Evolutionary conservation across 2,113 vertebrate species (phyloP).

Genomic region (Melanostigma gelatinosum): DNA sequence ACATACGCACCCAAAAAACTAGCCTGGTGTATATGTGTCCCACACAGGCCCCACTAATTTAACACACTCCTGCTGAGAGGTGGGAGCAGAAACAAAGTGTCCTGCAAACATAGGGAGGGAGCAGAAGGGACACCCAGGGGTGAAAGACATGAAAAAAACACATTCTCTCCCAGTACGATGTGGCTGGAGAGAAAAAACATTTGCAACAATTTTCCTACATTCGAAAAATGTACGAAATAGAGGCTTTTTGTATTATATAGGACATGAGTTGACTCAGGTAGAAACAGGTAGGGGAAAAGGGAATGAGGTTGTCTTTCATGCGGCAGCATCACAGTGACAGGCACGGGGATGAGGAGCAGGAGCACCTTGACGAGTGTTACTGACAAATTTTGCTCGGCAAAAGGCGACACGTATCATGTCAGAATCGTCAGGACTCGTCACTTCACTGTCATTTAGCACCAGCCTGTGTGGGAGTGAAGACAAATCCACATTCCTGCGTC

Average conservation of each 20-base stretch:
- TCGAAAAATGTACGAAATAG: constrained; percentile 27
- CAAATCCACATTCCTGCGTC: constrained; percentile 56
- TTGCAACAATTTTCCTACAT: constrained; percentile 26
- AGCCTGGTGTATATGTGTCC: constrained; percentile 11
- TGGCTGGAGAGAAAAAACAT: constrained; percentile 19
- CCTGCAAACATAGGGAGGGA: constrained; percentile 56
- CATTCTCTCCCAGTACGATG: constrained; percentile 18
- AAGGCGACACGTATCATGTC: constrained; percentile 65
- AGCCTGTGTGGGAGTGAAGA: constrained; percentile 69
- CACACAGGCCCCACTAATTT: constrained; percentile 42
- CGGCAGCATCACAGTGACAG: constrained; percentile 54
- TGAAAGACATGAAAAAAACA: constrained; percentile 37
- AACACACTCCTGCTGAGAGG: constrained; percentile 60
- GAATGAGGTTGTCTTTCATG: constrained; percentile 27
- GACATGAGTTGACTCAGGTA: neutral
- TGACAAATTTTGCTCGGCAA: constrained; percentile 58
- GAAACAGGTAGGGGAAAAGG: constrained; percentile 1
- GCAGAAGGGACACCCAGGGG: constrained; percentile 37
- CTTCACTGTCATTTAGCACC: constrained; percentile 73
- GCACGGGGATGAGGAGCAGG: constrained; percentile 43
- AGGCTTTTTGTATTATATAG: constrained; percentile 17
- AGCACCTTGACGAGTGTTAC: constrained; percentile 45
- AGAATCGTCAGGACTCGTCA: constrained; percentile 63
- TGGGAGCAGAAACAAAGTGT: constrained; percentile 63
- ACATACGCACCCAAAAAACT: neutral